Conservation (phyloP, 2,113 vertebrate species). For the Polypterus senegalus region DNA sequence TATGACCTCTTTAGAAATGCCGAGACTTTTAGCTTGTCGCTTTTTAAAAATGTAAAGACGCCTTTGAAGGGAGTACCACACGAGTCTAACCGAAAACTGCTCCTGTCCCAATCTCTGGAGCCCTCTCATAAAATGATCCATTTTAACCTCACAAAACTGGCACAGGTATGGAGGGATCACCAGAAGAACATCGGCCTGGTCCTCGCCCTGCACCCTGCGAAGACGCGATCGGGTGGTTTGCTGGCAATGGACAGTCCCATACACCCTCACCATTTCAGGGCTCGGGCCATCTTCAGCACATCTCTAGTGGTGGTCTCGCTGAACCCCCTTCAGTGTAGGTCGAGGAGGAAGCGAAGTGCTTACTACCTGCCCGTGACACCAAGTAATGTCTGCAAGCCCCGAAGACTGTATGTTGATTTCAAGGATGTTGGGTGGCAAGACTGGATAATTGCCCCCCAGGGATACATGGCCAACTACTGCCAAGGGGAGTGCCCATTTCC, state of each 20-base stretch:
- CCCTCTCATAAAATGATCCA: conserved; percentile 39
- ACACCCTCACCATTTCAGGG: not conserved
- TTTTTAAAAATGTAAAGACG: conserved; percentile 36
- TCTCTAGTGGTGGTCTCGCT: conserved; percentile 67
- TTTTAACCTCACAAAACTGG: conserved; percentile 55
- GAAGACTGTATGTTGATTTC: conserved; percentile 79
- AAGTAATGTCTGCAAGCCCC: conserved; percentile 63
- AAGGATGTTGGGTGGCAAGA: conserved; percentile 88
- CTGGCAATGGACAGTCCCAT: fast-evolving
- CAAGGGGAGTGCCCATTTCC: conserved; percentile 78
- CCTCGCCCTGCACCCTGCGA: conserved; percentile 41
- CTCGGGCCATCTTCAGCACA: conserved; percentile 33
- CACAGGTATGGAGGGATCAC: conserved; percentile 31
- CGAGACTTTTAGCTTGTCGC: conserved; percentile 42
- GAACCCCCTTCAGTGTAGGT: conserved; percentile 52
- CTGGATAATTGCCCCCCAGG: conserved; percentile 89
- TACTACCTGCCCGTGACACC: conserved; percentile 18
- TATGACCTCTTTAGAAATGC: conserved; percentile 13
- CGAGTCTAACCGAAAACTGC: conserved; percentile 25
- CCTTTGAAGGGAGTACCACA: conserved; percentile 31
- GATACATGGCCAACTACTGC: conserved; percentile 90
- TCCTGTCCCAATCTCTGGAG: conserved; percentile 50
- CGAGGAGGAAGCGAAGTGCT: conserved; percentile 39
- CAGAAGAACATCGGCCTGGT: conserved; percentile 45
- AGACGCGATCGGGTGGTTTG: not conserved